Base-by-base conservation (phyloP, 2,113 vertebrate species). In the Aldabrachelys gigantea region DNA sequence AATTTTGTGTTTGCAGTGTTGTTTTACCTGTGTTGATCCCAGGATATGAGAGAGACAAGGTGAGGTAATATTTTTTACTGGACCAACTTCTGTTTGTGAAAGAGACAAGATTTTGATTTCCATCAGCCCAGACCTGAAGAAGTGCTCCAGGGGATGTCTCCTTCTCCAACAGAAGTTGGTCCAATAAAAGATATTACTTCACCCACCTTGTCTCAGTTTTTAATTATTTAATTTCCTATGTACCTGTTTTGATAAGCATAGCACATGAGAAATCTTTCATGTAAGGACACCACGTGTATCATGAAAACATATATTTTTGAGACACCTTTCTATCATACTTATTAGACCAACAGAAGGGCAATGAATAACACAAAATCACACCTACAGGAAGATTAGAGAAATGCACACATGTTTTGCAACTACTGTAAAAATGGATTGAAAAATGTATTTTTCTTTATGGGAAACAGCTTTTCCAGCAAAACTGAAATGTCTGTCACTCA, bases 241-340 rank as follows among this genome's bases (percentile, higher is more conserved):
- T 76, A 35, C 17, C n/a, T 44, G 27, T 10, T 65, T n/a, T 35
- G 12, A 65, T 50, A 91, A 95, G 79, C 69, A 59, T 12, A 91
- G 41, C 19, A 85, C 7, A 5, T 29, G 84, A 95, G 65, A 53
- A 72, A 57, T 27, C 87, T 94, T 97, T 88, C 90, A 94, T 75
- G 49, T 91, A 89, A 89, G 12, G 87, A 22, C 3, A 1, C 57
- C 69, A 57, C 52, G 94, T 80, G 56, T 81, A 80, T 90, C 1
- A 0, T 24, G 35, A 0, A n/a, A 88, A 35, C 81, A 88, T 19
- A 21, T 59, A 89, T 89, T 92, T 65, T 96, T 91, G 57, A 89
- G 79, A 27, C 82, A 87, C 72, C 9, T 8, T 75, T 79, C 38
- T 41, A 87, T 21, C 82, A 87, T 91, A 88, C 79, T 91, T 80